Conservation (phyloP, 2,888 invertebrate species). For the Pammene aurita region DNA sequence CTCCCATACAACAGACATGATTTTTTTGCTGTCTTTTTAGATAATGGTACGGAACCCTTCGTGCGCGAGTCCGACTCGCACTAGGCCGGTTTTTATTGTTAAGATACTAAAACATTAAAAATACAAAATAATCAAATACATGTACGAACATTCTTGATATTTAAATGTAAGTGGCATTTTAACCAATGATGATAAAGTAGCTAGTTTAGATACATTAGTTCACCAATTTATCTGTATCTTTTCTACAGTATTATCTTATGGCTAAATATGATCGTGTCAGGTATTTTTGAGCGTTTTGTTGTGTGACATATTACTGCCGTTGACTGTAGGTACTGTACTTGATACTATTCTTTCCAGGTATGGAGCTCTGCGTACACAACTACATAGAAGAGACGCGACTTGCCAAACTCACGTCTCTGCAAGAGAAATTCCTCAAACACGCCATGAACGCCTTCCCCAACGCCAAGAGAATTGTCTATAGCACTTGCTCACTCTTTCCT, state of each 20-base stretch:
- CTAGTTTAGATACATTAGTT: no score
- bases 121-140: neutral
- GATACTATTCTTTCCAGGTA: conserved; percentile 55
- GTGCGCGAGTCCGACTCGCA: no score
- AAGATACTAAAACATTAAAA: no score
- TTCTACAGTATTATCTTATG: no score
- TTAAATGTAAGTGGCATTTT: neutral
- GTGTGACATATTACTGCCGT: no score
- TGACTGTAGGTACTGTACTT: neutral
- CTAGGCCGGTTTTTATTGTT: no score
- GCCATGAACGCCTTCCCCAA: conserved; percentile 93
- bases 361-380: conserved; percentile 73
- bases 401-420: conserved; percentile 88
- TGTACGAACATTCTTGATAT: neutral
- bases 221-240: no score
- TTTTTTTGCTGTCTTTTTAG: no score
- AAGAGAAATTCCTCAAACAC: conserved; percentile 92
- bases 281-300: no score
- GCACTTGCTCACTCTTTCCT: conserved; percentile 95
- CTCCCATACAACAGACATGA: no score
- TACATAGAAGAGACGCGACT: conserved; percentile 82
- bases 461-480: conserved; percentile 94
- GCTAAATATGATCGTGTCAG: no score
- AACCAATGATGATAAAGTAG: neutral
- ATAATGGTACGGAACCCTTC: no score